phyloP scores from a whole-genome alignment of 1,140 invertebrate genomes.

The Drosophila truncata region DNA sequence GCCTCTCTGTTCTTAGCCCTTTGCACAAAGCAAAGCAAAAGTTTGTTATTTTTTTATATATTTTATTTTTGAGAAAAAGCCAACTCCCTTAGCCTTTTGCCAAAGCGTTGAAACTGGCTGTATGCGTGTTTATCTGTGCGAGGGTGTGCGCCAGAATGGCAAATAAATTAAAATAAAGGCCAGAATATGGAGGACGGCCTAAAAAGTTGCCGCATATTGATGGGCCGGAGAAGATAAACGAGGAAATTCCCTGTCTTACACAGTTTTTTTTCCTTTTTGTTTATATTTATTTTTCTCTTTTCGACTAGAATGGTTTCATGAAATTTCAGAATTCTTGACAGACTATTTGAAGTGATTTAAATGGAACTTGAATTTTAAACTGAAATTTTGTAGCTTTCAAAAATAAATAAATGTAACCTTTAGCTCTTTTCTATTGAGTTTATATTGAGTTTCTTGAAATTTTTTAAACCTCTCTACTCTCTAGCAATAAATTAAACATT shows the following conservation, averaged over 20 bases:
- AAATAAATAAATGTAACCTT: neutral
- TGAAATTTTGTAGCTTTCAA: neutral
- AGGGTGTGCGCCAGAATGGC: constrained; percentile 36
- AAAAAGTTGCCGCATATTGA: constrained; percentile 57
- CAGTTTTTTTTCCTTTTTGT: constrained; percentile 5
- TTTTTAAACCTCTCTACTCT: neutral
- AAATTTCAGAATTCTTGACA: neutral
- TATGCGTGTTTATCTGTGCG: constrained; percentile 25
- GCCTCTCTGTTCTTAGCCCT: constrained; percentile 49
- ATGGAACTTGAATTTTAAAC: neutral
- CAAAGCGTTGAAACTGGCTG: constrained; percentile 22
- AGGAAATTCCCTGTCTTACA: constrained; percentile 35
- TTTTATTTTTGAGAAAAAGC: constrained; percentile 45
- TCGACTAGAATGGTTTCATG: constrained; percentile 6
- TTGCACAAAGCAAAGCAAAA: constrained; percentile 76
- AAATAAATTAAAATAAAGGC: constrained; percentile 82
- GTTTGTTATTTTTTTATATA: constrained; percentile 46
- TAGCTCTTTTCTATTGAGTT: neutral
- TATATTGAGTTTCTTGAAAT: neutral
- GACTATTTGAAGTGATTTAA: constrained; percentile 1
- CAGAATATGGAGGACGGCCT: constrained; percentile 54
- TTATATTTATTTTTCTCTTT: constrained; percentile 13
- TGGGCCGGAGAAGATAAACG: constrained; percentile 32
- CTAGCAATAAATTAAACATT: constrained; percentile 32
- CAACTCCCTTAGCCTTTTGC: constrained; percentile 74